Evolutionary conservation across 1,140 invertebrate genomes (phyloP), one percentile per base, ranked within the genome.

Genomic region (Diabrotica virgifera): DNA sequence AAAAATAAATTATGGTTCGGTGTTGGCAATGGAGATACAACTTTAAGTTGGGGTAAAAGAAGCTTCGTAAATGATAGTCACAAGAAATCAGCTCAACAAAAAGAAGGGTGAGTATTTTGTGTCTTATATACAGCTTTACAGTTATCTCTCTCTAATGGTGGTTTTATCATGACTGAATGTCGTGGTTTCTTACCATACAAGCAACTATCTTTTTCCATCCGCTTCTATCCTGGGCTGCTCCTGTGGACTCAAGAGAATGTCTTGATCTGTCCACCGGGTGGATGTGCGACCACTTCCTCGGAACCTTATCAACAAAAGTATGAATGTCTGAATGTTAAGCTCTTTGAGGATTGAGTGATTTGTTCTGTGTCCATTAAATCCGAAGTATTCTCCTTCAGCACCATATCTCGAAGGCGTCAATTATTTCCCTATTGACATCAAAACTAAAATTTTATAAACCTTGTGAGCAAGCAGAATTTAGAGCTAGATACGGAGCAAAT

Each of bases 1-100:
- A 77, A 76, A 66, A 76, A 76, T 66, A 76, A 74, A 70, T 53
- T 79, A 6, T 79, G 78, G 78, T 75, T 76, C 64, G 78, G 78
- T 6, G 57, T 73, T 35, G 73, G 70, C 5, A 74, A 76, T 64
- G 70, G 70, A 35, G 72, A 74, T 52, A 76, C 79, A 0, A 85
- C 86, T 46, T 64, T 88, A 10, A 86, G 85, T 13, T 87, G 85
- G 85, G 85, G 85, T 50, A 36, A 14, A 13, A 40, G 11, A 65
- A 56, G 12, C 51, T 70, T 58, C 14, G 40, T 40, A 46, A 52
- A 8, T 50, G 40, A 37, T 46, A 38, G 52, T 53, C 52, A 55
- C 14, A 55, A 11, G 8, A 13, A 12, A 11, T 62, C 67, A 13
- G 46, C 62, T 0, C 63, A 64, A 56, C 62, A 68, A 59, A 65